Base-by-base conservation (phyloP, 2,113 vertebrate genomes). In the Ahaetulla prasina region DNA sequence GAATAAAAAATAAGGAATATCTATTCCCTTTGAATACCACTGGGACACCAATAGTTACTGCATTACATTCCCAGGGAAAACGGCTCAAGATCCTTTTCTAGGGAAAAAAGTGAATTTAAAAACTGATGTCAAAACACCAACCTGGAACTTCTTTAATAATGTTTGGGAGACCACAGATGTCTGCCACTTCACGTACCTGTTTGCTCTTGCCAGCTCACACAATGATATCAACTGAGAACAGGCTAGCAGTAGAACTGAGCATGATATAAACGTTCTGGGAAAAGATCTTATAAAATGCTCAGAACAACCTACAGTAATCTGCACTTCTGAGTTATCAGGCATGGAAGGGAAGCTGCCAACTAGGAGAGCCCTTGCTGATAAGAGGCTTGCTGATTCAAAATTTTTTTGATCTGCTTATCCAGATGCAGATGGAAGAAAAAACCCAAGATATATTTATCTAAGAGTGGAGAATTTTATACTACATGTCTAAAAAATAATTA, bases 341-440 rank as follows among this genome's bases (percentile, higher is more conserved):
- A 30, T 20, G 20, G 4, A 22, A 53, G 25, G 35, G 47, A 88
- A 80, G 25, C 87, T n/a, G 14, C 85, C 85, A 50, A 27, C 12
- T 60, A 35, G 11, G 39, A 91, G 45, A 91, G 14, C 10, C 55
- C 47, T 30, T 63, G 60, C 27, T 30, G 27, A 12, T 94, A 95
- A 85, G 88, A 85, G 95, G 92, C 57, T 92, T 92, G 87, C 18
- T 88, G 39, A 39, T 89, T 84, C 39, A 92, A 94, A 94, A 74
- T 49, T 74, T 92, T 4, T 39, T 89, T 92, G 91, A 92, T 60
- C 89, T 7, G 39, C 52, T 90, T 52, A 93, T 89, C 68, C 91
- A 92, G 87, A 90, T 92, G 89, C 91, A 92, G 93, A 2, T 0
- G 85, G 86, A 94, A 93, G 45, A 92, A 90, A 91, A 90, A 55